Percentiles rank a stretch among this genome's conserved stretches.
Evolutionary conservation across 2,797 vertebrate species (phyloP).

Genomic region (Myripristis jacobus): DNA sequence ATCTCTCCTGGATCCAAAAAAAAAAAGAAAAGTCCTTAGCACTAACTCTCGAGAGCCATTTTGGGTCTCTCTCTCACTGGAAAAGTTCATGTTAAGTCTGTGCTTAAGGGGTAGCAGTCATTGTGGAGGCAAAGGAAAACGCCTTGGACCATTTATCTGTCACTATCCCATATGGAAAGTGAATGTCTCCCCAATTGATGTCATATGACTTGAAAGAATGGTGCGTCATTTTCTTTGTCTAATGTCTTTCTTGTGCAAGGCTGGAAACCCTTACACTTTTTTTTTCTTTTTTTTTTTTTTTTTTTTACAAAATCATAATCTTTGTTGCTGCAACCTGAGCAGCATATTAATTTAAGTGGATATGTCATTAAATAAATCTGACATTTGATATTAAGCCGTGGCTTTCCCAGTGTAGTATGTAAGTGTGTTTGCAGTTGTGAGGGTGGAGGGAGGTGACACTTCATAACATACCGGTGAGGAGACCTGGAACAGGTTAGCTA

Average conservation of each 20-base stretch:
- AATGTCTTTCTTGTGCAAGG: neutral
- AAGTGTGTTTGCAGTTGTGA: neutral
- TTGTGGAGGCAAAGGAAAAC: neutral
- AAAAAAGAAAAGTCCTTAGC: neutral
- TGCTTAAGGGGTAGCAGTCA: slow-evolving; percentile 2
- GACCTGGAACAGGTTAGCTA: slow-evolving; percentile 17
- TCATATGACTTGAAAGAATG: slow-evolving; percentile 6
- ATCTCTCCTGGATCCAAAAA: neutral
- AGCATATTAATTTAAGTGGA: slow-evolving; percentile 67
- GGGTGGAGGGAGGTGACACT: slow-evolving; percentile 6
- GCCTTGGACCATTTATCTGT: slow-evolving; percentile 16
- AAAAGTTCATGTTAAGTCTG: neutral
- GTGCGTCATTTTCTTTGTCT: slow-evolving; percentile 11
- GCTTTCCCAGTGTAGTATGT: slow-evolving; percentile 11
- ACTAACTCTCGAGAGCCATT: neutral
- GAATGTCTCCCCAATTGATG: neutral
- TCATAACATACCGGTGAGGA: slow-evolving; percentile 1
- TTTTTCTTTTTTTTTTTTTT: slow-evolving; percentile 17
- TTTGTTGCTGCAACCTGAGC: slow-evolving; percentile 48
- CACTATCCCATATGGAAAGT: slow-evolving; percentile 11
- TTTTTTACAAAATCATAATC: slow-evolving; percentile 49
- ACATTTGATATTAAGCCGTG: slow-evolving; percentile 25
- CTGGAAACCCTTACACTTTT: slow-evolving; percentile 18
- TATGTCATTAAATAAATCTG: slow-evolving; percentile 64
- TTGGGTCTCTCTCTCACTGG: neutral